These are phyloP conservation scores for Nycticryphes semicollaris DNA, from an alignment of 2,113 vertebrate species.

Conservation along the genomic window DNA sequence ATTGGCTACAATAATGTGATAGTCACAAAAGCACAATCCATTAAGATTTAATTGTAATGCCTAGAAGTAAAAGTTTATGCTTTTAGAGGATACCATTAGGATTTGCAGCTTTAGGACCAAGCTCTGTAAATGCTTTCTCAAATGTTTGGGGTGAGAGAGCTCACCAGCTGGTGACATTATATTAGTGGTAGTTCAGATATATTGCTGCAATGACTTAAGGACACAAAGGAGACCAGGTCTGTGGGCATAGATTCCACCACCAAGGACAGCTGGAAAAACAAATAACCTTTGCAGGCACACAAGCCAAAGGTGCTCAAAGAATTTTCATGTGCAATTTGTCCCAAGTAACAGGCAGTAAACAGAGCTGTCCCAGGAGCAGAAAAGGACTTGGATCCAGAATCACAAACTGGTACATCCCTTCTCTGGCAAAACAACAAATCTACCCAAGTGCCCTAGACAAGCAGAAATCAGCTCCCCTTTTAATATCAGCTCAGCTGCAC, in stretches of 20 bases:
- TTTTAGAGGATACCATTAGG: background rate
- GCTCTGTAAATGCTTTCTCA: background rate
- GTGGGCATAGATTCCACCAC: background rate
- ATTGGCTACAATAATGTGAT: slow-evolving; percentile 51
- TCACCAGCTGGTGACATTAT: background rate
- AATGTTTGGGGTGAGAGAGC: background rate
- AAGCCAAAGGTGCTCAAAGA: background rate
- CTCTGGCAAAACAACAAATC: background rate
- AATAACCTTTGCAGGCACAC: background rate
- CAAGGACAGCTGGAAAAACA: background rate
- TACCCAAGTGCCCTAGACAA: background rate
- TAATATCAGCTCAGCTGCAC: background rate
- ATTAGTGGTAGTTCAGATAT: background rate
- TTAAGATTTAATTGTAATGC: slow-evolving; percentile 32
- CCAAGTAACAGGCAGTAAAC: background rate
- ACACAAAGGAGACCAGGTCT: background rate
- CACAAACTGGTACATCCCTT: background rate
- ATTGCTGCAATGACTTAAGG: background rate
- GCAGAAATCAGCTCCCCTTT: background rate
- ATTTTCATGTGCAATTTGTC: background rate
- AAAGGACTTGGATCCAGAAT: background rate
- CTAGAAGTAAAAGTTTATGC: slow-evolving; percentile 16
- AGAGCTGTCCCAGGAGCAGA: background rate
- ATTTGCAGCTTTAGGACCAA: background rate
- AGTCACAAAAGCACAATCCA: slow-evolving; percentile 39